Evolutionary conservation across 2,113 vertebrate genomes (phyloP).

Genomic region (Hirundichthys speculiger): DNA sequence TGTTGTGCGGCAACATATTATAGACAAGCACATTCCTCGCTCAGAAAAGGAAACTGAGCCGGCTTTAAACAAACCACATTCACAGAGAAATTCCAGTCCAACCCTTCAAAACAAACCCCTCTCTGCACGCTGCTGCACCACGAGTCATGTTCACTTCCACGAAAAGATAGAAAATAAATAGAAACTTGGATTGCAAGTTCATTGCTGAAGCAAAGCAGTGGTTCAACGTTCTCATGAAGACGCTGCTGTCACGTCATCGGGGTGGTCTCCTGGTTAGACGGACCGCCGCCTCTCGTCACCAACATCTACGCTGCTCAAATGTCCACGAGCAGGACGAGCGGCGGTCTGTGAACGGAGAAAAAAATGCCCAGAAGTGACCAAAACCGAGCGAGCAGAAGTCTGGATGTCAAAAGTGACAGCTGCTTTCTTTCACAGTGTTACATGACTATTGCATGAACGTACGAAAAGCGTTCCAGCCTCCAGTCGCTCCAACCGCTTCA

Average conservation of each 20-base stretch:
- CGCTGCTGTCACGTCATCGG: conserved; percentile 15
- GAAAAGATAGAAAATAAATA: conserved; percentile 34
- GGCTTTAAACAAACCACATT: conserved; percentile 54
- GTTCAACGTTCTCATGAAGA: conserved; percentile 24
- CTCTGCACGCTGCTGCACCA: conserved; percentile 2
- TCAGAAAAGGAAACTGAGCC: conserved; percentile 49
- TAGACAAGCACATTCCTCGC: conserved; percentile 41
- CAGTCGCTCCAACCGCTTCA: conserved; percentile 22
- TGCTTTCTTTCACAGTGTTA: conserved; percentile 52
- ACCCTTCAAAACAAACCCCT: conserved; percentile 38
- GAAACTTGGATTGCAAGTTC: conserved; percentile 44
- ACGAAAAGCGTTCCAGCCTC: conserved; percentile 1
- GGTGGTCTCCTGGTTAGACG: conserved; percentile 55
- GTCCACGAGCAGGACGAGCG: conserved; percentile 29
- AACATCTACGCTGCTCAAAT: conserved; percentile 19
- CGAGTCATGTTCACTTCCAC: conserved; percentile 41
- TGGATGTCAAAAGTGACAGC: conserved; percentile 5
- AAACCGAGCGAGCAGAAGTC: no score
- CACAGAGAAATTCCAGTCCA: conserved; percentile 37
- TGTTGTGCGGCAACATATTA: conserved; percentile 12
- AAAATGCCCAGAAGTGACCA: no score
- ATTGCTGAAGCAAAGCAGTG: conserved; percentile 36
- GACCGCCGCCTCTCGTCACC: conserved; percentile 29
- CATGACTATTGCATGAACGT: conserved; percentile 47
- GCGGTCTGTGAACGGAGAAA: background rate